Conservation (phyloP, 2,888 invertebrate genomes). For the Drosophila limbata region DNA sequence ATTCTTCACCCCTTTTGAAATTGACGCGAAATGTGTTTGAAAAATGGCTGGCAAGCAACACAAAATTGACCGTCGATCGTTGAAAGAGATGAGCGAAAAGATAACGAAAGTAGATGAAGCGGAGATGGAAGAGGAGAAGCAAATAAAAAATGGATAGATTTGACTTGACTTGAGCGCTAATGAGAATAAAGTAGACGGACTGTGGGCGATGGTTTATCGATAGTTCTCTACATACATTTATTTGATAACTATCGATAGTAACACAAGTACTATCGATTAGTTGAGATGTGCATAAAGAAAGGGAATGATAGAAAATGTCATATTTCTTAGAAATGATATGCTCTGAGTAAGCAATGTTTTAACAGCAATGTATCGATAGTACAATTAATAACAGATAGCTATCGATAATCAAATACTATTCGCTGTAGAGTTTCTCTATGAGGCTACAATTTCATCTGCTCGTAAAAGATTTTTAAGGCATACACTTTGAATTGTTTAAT, state of each 20-base stretch:
- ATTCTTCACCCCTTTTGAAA: slow-evolving; percentile 15
- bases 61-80: slow-evolving; percentile 18
- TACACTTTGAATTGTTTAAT: too few species aligned
- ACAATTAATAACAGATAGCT: not conserved
- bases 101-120: slow-evolving; percentile 2
- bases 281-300: not conserved
- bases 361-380: not conserved
- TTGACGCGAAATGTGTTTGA: slow-evolving; percentile 22
- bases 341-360: not conserved
- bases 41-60: slow-evolving; percentile 19
- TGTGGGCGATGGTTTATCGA: too few species aligned
- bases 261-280: not conserved
- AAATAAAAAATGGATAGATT: not conserved
- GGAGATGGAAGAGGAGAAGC: not conserved
- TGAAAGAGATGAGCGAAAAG: slow-evolving; percentile 20
- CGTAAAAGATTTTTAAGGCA: too few species aligned
- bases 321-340: not conserved
- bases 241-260: not conserved
- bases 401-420: not conserved
- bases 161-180: not conserved
- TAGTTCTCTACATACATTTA: not conserved
- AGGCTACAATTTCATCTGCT: not conserved
- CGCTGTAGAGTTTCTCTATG: not conserved
- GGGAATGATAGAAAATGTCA: too few species aligned
- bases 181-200: too few species aligned